These are phyloP conservation scores for Aplysia californica DNA, from an alignment of 1,140 invertebrate species.

Conservation along the genomic window DNA sequence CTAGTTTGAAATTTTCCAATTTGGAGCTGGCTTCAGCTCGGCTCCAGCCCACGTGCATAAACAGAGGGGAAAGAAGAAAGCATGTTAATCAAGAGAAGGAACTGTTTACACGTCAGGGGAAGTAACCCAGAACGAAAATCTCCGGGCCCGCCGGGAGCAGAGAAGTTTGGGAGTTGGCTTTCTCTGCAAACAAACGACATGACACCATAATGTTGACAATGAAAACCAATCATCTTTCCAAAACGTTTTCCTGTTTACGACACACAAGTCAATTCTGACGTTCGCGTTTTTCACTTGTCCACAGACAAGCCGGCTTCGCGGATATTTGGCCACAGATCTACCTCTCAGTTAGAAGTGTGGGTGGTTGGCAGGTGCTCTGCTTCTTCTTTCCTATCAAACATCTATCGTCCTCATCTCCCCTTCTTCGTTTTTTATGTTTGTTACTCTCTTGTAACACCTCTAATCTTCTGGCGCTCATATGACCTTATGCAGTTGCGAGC, in stretches of 20 bases:
- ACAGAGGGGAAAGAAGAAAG: neutral
- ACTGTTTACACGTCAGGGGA: slow-evolving; percentile 5
- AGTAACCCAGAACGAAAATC: slow-evolving; percentile 5
- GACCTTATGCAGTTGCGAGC: too few relatives aligned
- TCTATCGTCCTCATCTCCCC: too few relatives aligned
- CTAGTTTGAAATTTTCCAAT: neutral
- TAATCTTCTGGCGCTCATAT: too few relatives aligned
- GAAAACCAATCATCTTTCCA: slow-evolving; percentile 2
- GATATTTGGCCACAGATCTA: too few relatives aligned
- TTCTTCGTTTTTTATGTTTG: too few relatives aligned
- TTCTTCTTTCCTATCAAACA: too few relatives aligned
- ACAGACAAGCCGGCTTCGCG: too few relatives aligned
- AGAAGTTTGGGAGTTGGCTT: neutral
- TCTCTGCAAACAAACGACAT: slow-evolving; percentile 6
- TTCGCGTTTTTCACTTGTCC: too few relatives aligned
- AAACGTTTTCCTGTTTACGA: neutral
- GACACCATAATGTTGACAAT: slow-evolving; percentile 7
- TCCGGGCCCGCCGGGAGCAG: neutral
- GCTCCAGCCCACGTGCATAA: neutral
- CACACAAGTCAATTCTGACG: too few relatives aligned
- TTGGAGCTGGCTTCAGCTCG: neutral
- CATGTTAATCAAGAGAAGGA: slow-evolving; percentile 10
- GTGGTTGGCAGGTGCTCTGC: too few relatives aligned
- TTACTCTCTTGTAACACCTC: too few relatives aligned
- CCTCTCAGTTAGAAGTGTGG: too few relatives aligned